Evolutionary conservation across 1,140 invertebrate genomes (phyloP), one percentile per base, ranked within the genome.

Genomic region (Papilio helenus): DNA sequence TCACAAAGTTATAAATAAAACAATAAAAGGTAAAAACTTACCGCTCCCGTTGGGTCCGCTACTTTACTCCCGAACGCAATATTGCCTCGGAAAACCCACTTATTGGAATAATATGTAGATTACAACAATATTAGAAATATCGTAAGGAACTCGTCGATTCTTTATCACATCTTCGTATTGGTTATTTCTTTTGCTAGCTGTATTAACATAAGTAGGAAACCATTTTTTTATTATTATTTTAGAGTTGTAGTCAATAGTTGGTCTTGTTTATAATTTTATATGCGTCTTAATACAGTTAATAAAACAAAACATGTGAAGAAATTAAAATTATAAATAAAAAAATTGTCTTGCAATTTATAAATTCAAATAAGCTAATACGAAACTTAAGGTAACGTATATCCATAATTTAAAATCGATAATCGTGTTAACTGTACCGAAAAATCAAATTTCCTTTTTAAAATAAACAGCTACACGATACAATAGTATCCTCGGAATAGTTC

Each of bases 1-100:
- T 94, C 93, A 94, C 90, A 91, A 94, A 94, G 91, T 94, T 94
- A 94, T 94, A 94, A 94, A 94, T 94, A 94, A 93, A 94, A 93
- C 91, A 94, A 94, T 93, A 93, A 94, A 93, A 93, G 90, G 90
- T 94, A 92, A 90, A 90, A 93, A 89, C 87, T 93, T 88, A 87
- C 85, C 84, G 82, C 84, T 85, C 85, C n/a, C n/a, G n/a, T 85
- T 90, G 92, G 91, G 92, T 90, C 84, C 86, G 86, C 85, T 81
- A 87, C 84, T 91, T 83, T 79, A 84, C 89, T 91, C 83, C 83
- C 85, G 79, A 81, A 82, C 85, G 85, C 90, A 87, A 93, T 93
- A 93, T 92, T 92, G 92, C 81, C 84, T 79, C 80, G 82, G 90
- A 87, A 90, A 93, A 90, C 85, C 86, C 91, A 91, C 89, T 94